These are phyloP conservation scores for Cephus nigrinus DNA, from an alignment of 2,888 invertebrate genomes.

Conservation along the genomic window DNA sequence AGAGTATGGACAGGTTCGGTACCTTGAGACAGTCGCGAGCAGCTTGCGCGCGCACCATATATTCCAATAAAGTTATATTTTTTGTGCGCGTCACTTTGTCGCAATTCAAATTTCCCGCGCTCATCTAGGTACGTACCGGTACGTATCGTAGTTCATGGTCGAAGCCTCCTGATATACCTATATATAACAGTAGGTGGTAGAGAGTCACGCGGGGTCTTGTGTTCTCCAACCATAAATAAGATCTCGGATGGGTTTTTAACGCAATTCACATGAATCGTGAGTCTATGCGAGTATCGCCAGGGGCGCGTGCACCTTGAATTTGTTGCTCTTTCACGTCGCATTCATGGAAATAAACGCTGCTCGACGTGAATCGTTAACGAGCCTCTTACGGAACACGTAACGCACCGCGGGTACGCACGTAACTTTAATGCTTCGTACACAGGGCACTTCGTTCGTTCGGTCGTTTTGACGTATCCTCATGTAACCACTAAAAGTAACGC, in stretches of 20 bases:
- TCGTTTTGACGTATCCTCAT: background rate
- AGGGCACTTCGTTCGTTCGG: background rate
- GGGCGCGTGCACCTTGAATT: constrained; percentile 8
- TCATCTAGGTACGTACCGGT: background rate
- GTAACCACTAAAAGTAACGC: background rate
- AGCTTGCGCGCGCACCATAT: background rate
- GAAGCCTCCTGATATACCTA: background rate
- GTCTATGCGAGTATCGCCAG: background rate
- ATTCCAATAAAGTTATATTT: background rate
- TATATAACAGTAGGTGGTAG: background rate
- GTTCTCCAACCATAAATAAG: background rate
- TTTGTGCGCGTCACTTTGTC: background rate
- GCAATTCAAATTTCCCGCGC: background rate
- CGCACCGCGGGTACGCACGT: background rate
- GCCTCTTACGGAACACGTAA: background rate
- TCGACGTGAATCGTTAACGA: constrained; percentile 2
- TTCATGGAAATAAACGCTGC: constrained; percentile 3
- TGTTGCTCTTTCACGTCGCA: constrained; percentile 9
- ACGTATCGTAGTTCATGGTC: background rate
- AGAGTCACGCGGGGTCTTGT: background rate
- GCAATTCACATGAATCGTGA: constrained; percentile 6
- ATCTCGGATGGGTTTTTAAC: background rate
- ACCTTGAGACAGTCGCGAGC: background rate
- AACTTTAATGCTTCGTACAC: background rate
- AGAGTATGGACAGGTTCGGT: background rate